Base-by-base conservation (phyloP, 2,888 invertebrate genomes). In the Machimus rusticus region DNA sequence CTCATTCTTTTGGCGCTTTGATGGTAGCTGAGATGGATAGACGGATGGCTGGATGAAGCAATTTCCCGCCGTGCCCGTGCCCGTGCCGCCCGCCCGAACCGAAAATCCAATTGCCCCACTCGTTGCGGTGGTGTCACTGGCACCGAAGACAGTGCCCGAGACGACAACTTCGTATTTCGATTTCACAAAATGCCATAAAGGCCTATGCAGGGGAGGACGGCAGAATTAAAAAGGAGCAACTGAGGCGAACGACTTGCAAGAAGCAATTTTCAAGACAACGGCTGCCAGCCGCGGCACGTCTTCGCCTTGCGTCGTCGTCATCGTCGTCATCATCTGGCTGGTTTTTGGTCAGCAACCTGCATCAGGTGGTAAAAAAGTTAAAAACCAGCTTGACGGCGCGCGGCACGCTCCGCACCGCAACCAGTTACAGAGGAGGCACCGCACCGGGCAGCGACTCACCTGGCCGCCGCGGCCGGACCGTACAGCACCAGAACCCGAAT, bases 291-390 rank as follows among this genome's bases (percentile, higher is more conserved):
- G 43, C 43, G 23, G 46, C 31, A 79, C 28, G 28, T 51, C 79
- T 46, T 79, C 78, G 78, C 12, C 43, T n/a, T 77, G 6, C 19
- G 23, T n/a, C 51, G n/a, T 57, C 57, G 55, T 55, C 55, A 8
- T 12, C 23, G 28, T 78, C 78, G 51, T 79, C 51, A 76, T 76
- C 74, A 28, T 43, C 79, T 43, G 37, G 37, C 66, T 37, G 51
- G 79, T 37, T 79, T 34, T 55, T 79, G 79, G 51, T 51, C 79
- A 79, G 46, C 79, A 79, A 79, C 79, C 79, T 79, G 79, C 79
- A 51, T 28, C 31, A 31, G 79, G 23, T 79, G 23, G 16, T 46
- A 79, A 79, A 51, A 51, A 16, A 23, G 55, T 46, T n/a, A 51
- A 78, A 78, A 79, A 79, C 79, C 79, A 79, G 79, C 79, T 79